Base-by-base conservation (phyloP, 2,888 invertebrate species). In the Steromphala cineraria region DNA sequence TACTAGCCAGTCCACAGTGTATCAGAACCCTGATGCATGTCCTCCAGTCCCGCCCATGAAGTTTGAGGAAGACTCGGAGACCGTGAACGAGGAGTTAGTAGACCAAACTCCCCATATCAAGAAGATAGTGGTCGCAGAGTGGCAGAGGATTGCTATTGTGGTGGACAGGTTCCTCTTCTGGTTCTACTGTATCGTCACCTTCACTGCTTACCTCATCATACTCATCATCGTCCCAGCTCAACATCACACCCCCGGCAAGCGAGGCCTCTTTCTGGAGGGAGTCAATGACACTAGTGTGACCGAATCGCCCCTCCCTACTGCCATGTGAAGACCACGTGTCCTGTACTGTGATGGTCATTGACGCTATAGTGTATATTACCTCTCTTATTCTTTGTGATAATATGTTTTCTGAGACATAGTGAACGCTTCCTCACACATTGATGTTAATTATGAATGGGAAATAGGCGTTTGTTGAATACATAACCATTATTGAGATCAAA, bases 81-180 rank as follows among this genome's bases (percentile, higher is more conserved):
- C 52, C 10, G 75, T 28, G 21, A 13, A 19, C 21, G 75, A 53
- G 19, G 75, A 75, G 2, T 24, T n/a, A 17, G 24, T 31, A 2
- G 21, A 21, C 19, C 28, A 36, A 15, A 4, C 31, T 8, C 71
- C 71, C 0, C 71, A 71, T 28, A 52, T 53, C n/a, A 79, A 82
- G 55, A 90, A 90, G 79, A 77, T 89, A 62, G 88, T 91, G 15
- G 87, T 92, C n/a, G 91, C 89, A 0, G 91, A 92, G 75, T 92
- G 92, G 92, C 92, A 92, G 81, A 85, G 89, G 13, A 89, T 92
- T 13, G 92, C 92, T 0, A 87, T 88, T 19, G 90, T 92, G 5
- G 83, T 92, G 2, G 92, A 92, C 81, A 80, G 91, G 24, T 79
- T 91, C 7, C 82, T 92, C 76, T 92, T 92, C 83, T 92, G 91